Evolutionary conservation across 2,888 invertebrate genomes (phyloP), one percentile per base, ranked within the genome.

Genomic region (Gasteruption jaculator): DNA sequence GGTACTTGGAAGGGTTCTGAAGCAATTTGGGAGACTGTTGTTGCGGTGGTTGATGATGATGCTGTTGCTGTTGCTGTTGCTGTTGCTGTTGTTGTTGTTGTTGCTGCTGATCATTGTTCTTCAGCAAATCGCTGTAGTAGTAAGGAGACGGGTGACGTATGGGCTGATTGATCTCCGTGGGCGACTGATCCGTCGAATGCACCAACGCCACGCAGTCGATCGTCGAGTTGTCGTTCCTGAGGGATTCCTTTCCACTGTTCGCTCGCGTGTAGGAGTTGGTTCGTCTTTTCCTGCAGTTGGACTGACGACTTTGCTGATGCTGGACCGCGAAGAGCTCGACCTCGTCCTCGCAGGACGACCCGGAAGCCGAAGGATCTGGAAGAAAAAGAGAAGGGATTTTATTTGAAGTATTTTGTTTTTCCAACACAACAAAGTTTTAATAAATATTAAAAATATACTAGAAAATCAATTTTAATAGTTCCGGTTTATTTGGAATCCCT

Each of bases 121-220:
- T 79, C 46, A 85, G 82, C 38, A 88, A 71, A 63, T 88, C 88
- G 1, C 86, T 85, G 79, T 88, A 88, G 58, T 88, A 88, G 63
- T 88, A 88, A 1, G 88, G 87, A 41, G 87, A 88, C 8, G 86
- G 86, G 63, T 87, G 86, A 22, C 86, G 77, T 7, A 67, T 55
- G 3, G 50, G 78, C 66, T 47, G 79, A 74, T 8, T 76, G 65
- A 79, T 77, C 71, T 79, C 80, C 69, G 63, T 72, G 7, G 74
- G 74, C 7, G 75, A 75, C 40, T 45, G 77, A 71, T 54, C 78
- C 0, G 61, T 46, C 1, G 63, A 53, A 33, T 68, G 66, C 3
- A 66, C 60, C 27, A 66, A 38, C 14, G 65, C 67, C 3, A 63
- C 63, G 39, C 68, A 63, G 32, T 66, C 62, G 1, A 64, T 51